Evolutionary conservation across 2,888 invertebrate species (phyloP).

Genomic region (Yponomeuta evonymella): DNA sequence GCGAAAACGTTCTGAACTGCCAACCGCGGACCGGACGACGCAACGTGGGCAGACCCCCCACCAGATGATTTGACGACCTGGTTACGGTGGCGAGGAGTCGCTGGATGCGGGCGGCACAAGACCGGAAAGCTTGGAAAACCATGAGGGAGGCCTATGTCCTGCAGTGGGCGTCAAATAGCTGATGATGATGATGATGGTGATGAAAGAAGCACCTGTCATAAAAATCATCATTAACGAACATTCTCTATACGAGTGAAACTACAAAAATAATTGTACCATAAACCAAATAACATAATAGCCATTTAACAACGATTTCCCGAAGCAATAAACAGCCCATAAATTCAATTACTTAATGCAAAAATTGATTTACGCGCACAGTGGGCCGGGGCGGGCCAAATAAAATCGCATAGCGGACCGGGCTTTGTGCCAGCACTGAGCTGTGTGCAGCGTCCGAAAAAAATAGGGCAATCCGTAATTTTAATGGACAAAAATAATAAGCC

Average conservation of each 20-base stretch:
- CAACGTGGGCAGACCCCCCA: too few species aligned
- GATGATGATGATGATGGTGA: too few species aligned
- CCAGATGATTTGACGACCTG: too few species aligned
- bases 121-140: too few species aligned
- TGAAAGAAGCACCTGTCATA: too few species aligned
- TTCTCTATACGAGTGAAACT: background rate
- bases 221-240: background rate
- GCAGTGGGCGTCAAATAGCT: too few species aligned
- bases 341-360: slow-evolving; percentile 72
- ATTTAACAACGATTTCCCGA: slow-evolving; percentile 62
- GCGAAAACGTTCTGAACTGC: too few species aligned
- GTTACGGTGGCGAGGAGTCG: too few species aligned
- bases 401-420: slow-evolving; percentile 10
- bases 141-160: too few species aligned
- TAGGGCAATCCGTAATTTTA: slow-evolving; percentile 62
- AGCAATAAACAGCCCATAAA: slow-evolving; percentile 70
- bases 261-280: slow-evolving; percentile 17
- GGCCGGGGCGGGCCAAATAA: slow-evolving; percentile 28
- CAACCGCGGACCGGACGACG: too few species aligned
- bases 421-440: slow-evolving; percentile 7
- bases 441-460: slow-evolving; percentile 36
- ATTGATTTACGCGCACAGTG: slow-evolving; percentile 57
- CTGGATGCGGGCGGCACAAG: too few species aligned
- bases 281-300: slow-evolving; percentile 47
- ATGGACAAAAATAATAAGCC: slow-evolving; percentile 70